Evolutionary conservation across 2,888 invertebrate genomes (phyloP), one percentile per base, ranked within the genome.

Genomic region (Drosophila leonis): DNA sequence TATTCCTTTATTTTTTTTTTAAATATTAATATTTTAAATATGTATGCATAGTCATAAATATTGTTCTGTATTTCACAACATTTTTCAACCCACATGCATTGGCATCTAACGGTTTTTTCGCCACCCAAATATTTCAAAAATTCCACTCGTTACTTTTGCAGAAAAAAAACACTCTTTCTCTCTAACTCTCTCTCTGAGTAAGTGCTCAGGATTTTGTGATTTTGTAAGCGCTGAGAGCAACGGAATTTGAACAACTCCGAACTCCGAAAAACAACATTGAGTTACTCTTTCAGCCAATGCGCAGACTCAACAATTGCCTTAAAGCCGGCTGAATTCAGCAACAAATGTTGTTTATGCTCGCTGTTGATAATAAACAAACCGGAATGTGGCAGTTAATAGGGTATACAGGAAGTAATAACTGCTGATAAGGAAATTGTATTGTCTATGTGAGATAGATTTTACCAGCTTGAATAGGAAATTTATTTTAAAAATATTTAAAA

Each of bases 251-350:
- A 13, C 9, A 65, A 82, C 75, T 86, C 90, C 88, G 83, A 82
- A 82, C 49, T 49, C 49, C 49, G 49, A 49, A 49, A 65, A 59
- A 18, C 12, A 27, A 65, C 54, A 41, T 27, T 15, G 1, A 0
- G 3, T 15, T 37, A 59, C 67, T 78, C 64, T 62, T 37, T 12
- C 5, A 0, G 39, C 8, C 10, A 65, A 0, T 75, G 88, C 92
- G 91, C 86, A 85, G 70, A 83, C 86, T 91, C 91, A 91, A 81
- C 91, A 85, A 24, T 75, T 29, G 12, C 54, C 18, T 20, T 1
- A 80, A 74, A 71, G 81, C 91, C 92, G 92, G 91, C 82, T 68
- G 72, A 54, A 76, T 83, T 80, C 78, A 88, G 90, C 90, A 88
- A 90, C 79, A 79, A 83, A 80, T 81, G 82, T 84, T 84, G 84